A percentile compares a stretch with the other conserved stretches of the same genome.
Evolutionary conservation across 2,113 vertebrate species (phyloP).

Genomic region (Melanocharis versteri): DNA sequence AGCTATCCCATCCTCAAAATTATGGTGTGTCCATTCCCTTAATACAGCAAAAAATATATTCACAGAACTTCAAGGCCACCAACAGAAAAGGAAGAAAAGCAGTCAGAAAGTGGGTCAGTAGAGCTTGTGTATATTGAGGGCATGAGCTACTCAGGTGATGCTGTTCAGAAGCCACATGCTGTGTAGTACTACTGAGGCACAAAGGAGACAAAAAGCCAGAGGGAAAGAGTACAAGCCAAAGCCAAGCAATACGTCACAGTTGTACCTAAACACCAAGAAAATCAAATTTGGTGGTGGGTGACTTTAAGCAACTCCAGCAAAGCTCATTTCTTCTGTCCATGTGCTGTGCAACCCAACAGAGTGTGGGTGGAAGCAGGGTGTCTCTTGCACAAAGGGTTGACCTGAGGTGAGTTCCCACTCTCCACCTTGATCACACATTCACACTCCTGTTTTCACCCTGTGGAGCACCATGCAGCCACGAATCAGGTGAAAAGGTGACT

Average conservation of each 20-base stretch:
- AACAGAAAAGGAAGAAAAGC: neutral
- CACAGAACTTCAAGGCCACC: neutral
- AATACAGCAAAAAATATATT: neutral
- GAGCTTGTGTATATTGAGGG: neutral
- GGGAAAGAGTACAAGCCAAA: neutral
- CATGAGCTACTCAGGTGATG: neutral
- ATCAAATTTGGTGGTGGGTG: neutral
- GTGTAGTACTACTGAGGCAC: neutral
- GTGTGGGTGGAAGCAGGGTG: neutral
- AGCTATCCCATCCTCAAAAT: neutral
- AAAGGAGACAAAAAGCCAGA: neutral
- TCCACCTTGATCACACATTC: neutral
- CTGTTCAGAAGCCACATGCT: neutral
- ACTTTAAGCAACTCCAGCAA: neutral
- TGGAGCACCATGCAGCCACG: neutral
- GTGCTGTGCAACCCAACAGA: fast-evolving
- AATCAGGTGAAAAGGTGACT: neutral
- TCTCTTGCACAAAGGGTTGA: neutral
- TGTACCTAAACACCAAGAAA: neutral
- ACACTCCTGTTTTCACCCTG: neutral
- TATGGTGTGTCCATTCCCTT: neutral
- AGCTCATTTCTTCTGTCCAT: neutral
- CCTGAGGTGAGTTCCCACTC: neutral
- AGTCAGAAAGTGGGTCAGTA: neutral
- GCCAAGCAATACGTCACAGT: neutral